Evolutionary conservation across 2,888 invertebrate species (phyloP).

Genomic region (Cecidostiba fungosa): DNA sequence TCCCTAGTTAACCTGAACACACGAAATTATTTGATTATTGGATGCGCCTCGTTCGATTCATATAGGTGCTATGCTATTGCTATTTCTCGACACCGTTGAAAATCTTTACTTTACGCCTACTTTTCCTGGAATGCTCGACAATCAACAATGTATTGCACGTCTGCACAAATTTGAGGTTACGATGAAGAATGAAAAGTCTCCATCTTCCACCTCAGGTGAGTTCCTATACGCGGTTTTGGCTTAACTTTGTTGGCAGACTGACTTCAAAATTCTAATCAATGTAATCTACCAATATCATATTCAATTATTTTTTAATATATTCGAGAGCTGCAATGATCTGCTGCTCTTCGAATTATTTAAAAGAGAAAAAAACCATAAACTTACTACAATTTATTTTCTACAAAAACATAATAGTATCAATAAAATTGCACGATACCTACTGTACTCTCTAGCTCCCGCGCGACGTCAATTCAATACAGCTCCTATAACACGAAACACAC

Average conservation of each 20-base stretch:
- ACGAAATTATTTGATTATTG: not conserved
- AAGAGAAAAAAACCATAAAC: not conserved
- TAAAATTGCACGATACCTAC: not conserved
- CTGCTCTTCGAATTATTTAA: not conserved
- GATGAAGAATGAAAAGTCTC: constrained; percentile 10
- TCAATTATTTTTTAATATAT: not conserved
- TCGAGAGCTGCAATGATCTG: not conserved
- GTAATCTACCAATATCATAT: not conserved
- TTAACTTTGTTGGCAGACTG: not conserved
- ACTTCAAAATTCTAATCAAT: not conserved
- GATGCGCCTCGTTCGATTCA: not conserved
- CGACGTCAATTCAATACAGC: not conserved
- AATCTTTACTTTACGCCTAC: not conserved
- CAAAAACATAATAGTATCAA: no score
- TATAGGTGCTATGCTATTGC: no score
- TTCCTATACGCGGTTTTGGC: not conserved
- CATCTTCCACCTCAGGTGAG: not conserved
- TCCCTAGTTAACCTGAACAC: constrained; percentile 32
- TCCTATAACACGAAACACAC: constrained; percentile 17
- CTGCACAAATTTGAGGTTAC: constrained; percentile 35
- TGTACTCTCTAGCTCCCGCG: constrained; percentile 24
- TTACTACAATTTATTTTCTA: not conserved
- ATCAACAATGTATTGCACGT: not conserved
- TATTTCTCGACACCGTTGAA: not conserved
- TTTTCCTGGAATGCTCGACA: not conserved